These are phyloP conservation scores for Lasioglossum morio DNA, from an alignment of 2,888 invertebrate genomes.

Conservation along the genomic window DNA sequence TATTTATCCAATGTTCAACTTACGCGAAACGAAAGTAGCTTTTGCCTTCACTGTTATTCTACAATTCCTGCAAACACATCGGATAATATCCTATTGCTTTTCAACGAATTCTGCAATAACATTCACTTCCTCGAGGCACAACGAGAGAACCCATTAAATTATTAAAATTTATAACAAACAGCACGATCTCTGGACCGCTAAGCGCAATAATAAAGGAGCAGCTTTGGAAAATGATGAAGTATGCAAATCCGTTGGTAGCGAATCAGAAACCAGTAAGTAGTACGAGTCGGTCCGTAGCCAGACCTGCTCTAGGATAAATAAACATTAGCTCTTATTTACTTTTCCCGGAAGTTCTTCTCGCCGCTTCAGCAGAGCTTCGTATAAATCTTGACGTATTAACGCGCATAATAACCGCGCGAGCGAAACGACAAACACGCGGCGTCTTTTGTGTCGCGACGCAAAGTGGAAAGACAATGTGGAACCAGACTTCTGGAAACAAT, in stretches of 20 bases:
- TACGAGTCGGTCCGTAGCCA: neutral
- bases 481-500: neutral
- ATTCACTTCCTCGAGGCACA: neutral
- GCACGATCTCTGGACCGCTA: neutral
- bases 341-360: slow-evolving; percentile 1
- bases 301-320: slow-evolving; percentile 12
- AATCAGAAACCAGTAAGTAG: slow-evolving; percentile 8
- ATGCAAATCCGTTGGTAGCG: neutral
- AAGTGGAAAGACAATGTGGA: neutral
- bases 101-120: neutral
- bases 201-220: neutral
- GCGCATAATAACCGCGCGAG: slow-evolving; percentile 13
- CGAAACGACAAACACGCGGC: neutral
- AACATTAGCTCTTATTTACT: slow-evolving; percentile 12
- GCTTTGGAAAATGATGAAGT: neutral
- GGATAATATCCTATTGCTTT: no score
- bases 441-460: neutral
- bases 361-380: slow-evolving; percentile 13
- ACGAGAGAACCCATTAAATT: neutral
- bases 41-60: neutral
- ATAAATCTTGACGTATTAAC: slow-evolving; percentile 34
- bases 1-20: neutral
- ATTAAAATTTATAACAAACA: neutral
- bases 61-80: neutral
- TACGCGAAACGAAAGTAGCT: neutral